Evolutionary conservation across 2,888 invertebrate species (phyloP).

Genomic region (Drosophila heteroneura): DNA sequence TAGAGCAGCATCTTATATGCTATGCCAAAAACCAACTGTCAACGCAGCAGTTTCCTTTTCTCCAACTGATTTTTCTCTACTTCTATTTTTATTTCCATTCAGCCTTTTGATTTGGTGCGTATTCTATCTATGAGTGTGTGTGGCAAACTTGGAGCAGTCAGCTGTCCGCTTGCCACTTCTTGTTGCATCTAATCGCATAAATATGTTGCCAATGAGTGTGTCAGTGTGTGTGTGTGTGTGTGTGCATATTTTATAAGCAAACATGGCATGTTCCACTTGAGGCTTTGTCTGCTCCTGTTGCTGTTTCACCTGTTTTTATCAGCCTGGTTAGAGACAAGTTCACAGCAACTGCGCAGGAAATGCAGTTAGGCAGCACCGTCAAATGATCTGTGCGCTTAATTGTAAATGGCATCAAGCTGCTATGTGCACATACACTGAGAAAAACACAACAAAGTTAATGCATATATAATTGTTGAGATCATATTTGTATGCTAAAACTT

Average conservation of each 20-base stretch:
- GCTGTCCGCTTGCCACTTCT: constrained; percentile 46
- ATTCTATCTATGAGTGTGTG: constrained; percentile 31
- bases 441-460: background rate
- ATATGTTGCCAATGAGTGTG: constrained; percentile 74
- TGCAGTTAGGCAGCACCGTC: constrained; percentile 20
- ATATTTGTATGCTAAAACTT: background rate
- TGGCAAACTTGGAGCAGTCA: constrained; percentile 64
- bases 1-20: constrained; percentile 52
- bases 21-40: constrained; percentile 64
- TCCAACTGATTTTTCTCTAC: background rate
- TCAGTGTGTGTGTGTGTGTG: constrained; percentile 12
- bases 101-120: constrained; percentile 55
- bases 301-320: constrained; percentile 2
- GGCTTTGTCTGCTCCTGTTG: constrained; percentile 3
- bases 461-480: background rate
- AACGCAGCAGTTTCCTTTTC: constrained; percentile 66
- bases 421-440: background rate
- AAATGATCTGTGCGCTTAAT: constrained; percentile 13
- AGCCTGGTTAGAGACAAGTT: constrained; percentile 11
- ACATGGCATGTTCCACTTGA: constrained; percentile 42
- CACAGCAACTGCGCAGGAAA: constrained; percentile 6
- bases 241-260: constrained; percentile 74
- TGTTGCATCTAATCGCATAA: constrained; percentile 80
- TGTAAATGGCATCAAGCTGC: background rate
- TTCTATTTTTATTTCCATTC: constrained; percentile 1